phyloP scores from a whole-genome alignment of 2,888 invertebrate genomes.

The Polymixis lichenea region DNA sequence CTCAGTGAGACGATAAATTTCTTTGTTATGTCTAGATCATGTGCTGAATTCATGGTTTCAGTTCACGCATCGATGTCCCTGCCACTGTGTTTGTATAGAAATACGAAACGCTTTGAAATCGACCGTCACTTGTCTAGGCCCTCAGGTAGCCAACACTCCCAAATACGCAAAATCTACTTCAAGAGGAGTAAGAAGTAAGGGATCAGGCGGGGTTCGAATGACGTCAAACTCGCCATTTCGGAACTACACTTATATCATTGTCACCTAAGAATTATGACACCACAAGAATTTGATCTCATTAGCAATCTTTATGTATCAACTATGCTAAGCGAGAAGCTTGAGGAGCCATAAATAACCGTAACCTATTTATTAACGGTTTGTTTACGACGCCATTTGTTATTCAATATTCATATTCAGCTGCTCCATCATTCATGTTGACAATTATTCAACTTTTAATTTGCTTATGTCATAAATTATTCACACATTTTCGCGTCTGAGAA shows the following conservation, averaged over 20 bases:
- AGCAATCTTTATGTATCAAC: constrained; percentile 37
- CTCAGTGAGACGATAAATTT: too few species aligned
- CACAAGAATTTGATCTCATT: constrained; percentile 44
- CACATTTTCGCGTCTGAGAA: constrained; percentile 19
- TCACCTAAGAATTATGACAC: constrained; percentile 4
- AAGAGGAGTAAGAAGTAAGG: neutral
- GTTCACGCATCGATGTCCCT: too few species aligned
- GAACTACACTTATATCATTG: neutral
- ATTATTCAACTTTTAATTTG: constrained; percentile 55
- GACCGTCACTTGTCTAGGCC: neutral
- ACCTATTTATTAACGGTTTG: constrained; percentile 51
- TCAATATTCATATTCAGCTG: constrained; percentile 35
- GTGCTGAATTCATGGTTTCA: too few species aligned
- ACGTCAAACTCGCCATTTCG: neutral
- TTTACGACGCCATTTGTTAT: constrained; percentile 49
- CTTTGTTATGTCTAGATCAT: too few species aligned
- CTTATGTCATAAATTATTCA: constrained; percentile 47
- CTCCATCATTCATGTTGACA: constrained; percentile 39
- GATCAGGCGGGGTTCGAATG: neutral
- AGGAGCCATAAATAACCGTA: constrained; percentile 39
- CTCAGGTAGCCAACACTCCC: neutral
- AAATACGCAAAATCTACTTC: neutral
- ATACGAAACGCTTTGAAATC: neutral
- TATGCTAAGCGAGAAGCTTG: constrained; percentile 39
- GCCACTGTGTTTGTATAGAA: too few species aligned